Evolutionary conservation across 1,140 invertebrate species (phyloP).

Genomic region (Cryptotermes secundus): DNA sequence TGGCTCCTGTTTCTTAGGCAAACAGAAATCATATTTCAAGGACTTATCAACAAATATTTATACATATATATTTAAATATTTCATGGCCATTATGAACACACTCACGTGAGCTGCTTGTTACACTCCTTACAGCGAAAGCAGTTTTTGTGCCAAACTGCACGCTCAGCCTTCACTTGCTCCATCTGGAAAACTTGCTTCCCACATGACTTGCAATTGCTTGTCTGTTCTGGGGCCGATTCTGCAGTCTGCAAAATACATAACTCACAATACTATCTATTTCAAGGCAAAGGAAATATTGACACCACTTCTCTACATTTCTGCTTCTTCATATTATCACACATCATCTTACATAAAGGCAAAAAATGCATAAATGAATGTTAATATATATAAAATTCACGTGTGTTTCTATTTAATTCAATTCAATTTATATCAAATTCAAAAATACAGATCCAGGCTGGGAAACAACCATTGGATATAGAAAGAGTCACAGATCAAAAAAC

Average conservation of each 20-base stretch:
- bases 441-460: too few species aligned
- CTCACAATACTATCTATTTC: not conserved
- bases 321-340: not conserved
- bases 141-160: slow-evolving; percentile 83
- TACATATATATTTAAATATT: too few species aligned
- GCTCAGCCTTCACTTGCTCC: slow-evolving; percentile 89
- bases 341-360: not conserved
- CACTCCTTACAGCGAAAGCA: slow-evolving; percentile 90
- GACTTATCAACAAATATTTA: too few species aligned
- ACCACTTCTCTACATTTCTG: not conserved
- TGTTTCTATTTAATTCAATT: too few species aligned
- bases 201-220: slow-evolving; percentile 73
- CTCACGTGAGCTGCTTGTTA: slow-evolving; percentile 83
- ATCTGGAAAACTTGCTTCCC: slow-evolving; percentile 90
- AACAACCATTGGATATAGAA: too few species aligned
- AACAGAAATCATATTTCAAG: too few species aligned
- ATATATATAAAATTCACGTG: not conserved
- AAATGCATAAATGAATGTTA: too few species aligned
- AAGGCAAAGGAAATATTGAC: not conserved
- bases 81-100: too few species aligned
- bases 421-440: too few species aligned
- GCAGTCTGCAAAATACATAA: slow-evolving; percentile 42
- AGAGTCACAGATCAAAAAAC: too few species aligned
- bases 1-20: too few species aligned
- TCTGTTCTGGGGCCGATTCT: slow-evolving; percentile 51